Evolutionary conservation across 2,888 invertebrate genomes (phyloP).

Genomic region (Esperia sulphurella): DNA sequence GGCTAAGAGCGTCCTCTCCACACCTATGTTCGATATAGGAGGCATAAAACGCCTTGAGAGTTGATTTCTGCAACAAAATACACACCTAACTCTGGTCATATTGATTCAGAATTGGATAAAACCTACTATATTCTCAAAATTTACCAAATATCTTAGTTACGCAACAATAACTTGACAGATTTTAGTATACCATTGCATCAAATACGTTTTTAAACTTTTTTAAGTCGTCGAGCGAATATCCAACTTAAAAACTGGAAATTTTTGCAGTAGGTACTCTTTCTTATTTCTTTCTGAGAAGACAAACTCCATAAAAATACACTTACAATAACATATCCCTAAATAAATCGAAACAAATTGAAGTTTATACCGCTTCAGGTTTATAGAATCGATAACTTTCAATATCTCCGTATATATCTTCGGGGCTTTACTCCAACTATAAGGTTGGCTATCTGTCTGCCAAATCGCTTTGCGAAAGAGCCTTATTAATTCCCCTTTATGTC

Average conservation of each 20-base stretch:
- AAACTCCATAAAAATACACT: background rate
- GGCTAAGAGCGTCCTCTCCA: conserved; percentile 24
- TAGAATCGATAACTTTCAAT: conserved; percentile 71
- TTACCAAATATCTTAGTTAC: no score
- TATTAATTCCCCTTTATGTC: conserved; percentile 76
- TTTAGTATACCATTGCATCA: no score
- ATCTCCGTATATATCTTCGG: conserved; percentile 50
- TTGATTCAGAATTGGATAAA: no score
- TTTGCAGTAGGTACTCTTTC: no score
- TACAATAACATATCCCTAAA: conserved; percentile 15
- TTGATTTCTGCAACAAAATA: background rate
- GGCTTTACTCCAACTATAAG: conserved; percentile 41
- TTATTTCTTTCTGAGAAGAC: background rate
- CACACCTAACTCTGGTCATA: background rate
- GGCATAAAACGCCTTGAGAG: conserved; percentile 19
- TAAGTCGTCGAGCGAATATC: no score
- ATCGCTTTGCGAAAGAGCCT: conserved; percentile 66
- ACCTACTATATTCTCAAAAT: no score
- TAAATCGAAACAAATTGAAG: conserved; percentile 36
- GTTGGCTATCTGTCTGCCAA: conserved; percentile 54
- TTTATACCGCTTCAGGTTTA: conserved; percentile 45
- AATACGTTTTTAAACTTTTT: no score
- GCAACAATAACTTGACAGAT: no score
- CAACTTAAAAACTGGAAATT: no score
- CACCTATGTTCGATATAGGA: conserved; percentile 10